Percentiles rank a stretch among this genome's conserved stretches.
phyloP scores from a whole-genome alignment of 1,140 invertebrate species.

The Brachionus plicatilis region DNA sequence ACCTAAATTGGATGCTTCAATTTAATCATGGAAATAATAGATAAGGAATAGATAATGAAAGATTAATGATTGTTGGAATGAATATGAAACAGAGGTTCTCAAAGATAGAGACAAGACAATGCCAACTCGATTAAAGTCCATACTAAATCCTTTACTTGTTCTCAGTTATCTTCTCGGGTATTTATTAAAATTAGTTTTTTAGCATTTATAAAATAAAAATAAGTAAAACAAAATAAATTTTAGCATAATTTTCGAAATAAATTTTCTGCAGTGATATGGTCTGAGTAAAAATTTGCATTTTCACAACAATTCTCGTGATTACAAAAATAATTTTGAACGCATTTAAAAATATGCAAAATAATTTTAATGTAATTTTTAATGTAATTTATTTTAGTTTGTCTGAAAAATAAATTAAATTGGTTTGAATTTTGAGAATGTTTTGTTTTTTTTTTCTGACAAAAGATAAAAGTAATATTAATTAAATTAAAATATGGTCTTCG shows the following conservation, averaged over 20 bases:
- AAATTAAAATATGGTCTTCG: too few species aligned
- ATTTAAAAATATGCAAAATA: background rate
- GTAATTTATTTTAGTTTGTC: background rate
- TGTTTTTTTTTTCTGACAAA: background rate
- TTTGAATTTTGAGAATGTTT: background rate
- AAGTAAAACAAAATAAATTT: background rate
- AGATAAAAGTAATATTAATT: too few species aligned
- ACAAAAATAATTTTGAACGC: background rate
- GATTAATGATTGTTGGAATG: background rate
- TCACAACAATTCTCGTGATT: background rate
- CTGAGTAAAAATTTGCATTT: background rate
- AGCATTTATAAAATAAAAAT: background rate
- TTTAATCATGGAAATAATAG: background rate
- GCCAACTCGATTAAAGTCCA: background rate
- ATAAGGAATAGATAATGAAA: background rate
- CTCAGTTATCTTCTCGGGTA: background rate
- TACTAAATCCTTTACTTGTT: background rate
- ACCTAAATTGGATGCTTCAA: background rate
- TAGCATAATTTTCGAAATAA: background rate
- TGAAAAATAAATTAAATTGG: background rate
- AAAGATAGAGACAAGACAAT: background rate
- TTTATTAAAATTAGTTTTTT: background rate
- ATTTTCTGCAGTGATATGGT: background rate
- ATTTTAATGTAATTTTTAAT: background rate
- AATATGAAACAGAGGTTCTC: background rate